These are phyloP conservation scores for Tipula helvola DNA, from an alignment of 2,888 invertebrate genomes.

Conservation along the genomic window DNA sequence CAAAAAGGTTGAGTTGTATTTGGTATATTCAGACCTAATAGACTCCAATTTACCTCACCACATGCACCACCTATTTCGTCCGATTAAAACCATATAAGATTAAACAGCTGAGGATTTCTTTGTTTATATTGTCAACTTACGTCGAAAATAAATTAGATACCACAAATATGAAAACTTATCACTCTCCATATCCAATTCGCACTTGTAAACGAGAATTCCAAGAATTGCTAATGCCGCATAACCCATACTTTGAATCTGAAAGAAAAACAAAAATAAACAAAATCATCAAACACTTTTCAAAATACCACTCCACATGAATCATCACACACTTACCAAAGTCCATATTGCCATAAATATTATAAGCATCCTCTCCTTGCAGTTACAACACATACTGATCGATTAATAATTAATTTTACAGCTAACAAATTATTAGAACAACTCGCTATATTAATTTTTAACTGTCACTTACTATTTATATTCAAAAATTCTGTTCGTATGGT, in stretches of 20 bases:
- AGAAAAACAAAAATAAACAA: neutral
- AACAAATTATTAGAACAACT: neutral
- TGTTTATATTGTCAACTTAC: neutral
- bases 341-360: neutral
- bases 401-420: neutral
- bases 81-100: neutral
- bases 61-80: neutral
- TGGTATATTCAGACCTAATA: neutral
- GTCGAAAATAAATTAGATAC: neutral
- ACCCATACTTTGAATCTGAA: neutral
- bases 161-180: neutral
- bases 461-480: neutral
- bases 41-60: neutral
- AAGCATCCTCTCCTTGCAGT: neutral
- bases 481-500: neutral
- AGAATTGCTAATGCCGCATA: neutral
- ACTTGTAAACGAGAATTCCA: neutral
- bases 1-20: neutral
- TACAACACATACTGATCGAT: neutral
- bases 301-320: neutral
- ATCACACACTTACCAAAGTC: neutral
- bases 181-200: neutral
- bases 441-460: neutral
- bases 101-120: neutral
- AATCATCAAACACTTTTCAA: neutral